Conservation (phyloP, 2,888 invertebrate genomes). For the Yponomeuta plumbellus region DNA sequence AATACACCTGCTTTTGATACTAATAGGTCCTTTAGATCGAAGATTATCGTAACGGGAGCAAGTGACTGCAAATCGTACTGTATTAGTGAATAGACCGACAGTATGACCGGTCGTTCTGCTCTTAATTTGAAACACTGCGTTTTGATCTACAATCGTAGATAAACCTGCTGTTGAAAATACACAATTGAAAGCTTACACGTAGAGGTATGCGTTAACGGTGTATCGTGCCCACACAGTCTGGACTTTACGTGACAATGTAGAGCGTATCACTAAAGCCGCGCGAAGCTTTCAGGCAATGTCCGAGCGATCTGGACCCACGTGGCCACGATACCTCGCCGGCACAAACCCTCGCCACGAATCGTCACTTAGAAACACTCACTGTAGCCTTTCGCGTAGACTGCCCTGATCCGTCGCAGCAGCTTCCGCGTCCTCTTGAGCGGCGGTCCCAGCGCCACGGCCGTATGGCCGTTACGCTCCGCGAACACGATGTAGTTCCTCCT, state of each 20-base stretch:
- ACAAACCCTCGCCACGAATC: constrained; percentile 23
- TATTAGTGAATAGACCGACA: constrained; percentile 13
- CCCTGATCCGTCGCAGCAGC: constrained; percentile 62
- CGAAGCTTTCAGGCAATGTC: not conserved
- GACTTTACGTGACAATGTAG: not conserved
- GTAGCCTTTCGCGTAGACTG: constrained; percentile 70
- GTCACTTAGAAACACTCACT: constrained; percentile 61
- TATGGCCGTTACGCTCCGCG: constrained; percentile 63
- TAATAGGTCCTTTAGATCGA: constrained; percentile 23
- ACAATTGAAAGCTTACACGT: constrained; percentile 7
- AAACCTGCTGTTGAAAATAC: constrained; percentile 15
- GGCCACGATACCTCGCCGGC: constrained; percentile 26
- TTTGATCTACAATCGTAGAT: constrained; percentile 18
- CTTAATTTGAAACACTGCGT: constrained; percentile 12
- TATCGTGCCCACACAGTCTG: constrained; percentile 13
- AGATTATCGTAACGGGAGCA: constrained; percentile 13
- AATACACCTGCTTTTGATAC: constrained; percentile 63
- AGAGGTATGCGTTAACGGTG: constrained; percentile 12
- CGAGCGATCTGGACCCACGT: constrained; percentile 34
- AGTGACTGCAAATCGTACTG: constrained; percentile 18
- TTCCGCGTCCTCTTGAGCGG: constrained; percentile 62
- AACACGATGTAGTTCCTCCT: constrained; percentile 70
- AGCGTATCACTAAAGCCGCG: not conserved
- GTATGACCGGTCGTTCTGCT: not conserved
- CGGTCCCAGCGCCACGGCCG: constrained; percentile 67